Conservation (phyloP, 2,113 vertebrate species). For the Lepisosteus oculatus region DNA sequence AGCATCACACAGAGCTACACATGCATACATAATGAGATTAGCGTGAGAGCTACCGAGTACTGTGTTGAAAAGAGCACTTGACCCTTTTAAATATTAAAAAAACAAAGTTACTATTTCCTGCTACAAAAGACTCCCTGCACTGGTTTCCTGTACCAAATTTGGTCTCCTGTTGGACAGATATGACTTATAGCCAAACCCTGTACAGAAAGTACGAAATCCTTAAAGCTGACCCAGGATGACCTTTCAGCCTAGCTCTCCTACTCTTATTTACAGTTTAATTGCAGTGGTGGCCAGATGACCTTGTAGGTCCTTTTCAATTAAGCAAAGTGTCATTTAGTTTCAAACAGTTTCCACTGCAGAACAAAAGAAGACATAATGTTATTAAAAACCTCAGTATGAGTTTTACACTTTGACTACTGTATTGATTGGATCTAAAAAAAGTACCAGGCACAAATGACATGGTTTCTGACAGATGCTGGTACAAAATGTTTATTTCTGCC, state of each 20-base stretch:
- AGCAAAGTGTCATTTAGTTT: constrained; percentile 21
- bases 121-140: not conserved
- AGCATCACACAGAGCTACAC: not conserved
- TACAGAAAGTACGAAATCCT: too few relatives aligned
- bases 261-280: constrained; percentile 44
- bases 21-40: constrained; percentile 21
- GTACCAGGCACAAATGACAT: too few relatives aligned
- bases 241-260: constrained; percentile 19
- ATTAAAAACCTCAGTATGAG: too few relatives aligned
- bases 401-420: not conserved
- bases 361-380: constrained; percentile 3
- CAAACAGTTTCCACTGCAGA: not conserved
- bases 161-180: too few relatives aligned
- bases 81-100: constrained; percentile 52
- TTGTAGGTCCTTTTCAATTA: constrained; percentile 35
- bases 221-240: not conserved
- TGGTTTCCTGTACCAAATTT: too few relatives aligned
- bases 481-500: too few relatives aligned
- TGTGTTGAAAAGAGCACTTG: constrained; percentile 28
- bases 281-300: constrained; percentile 31
- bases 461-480: too few relatives aligned
- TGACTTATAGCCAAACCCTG: too few relatives aligned
- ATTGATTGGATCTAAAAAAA: not conserved
- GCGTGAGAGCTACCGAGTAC: constrained; percentile 17
- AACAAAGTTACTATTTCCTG: constrained; percentile 31